Conservation (phyloP, 92 coral and sea anemone species). For the Siderastrea radians region DNA sequence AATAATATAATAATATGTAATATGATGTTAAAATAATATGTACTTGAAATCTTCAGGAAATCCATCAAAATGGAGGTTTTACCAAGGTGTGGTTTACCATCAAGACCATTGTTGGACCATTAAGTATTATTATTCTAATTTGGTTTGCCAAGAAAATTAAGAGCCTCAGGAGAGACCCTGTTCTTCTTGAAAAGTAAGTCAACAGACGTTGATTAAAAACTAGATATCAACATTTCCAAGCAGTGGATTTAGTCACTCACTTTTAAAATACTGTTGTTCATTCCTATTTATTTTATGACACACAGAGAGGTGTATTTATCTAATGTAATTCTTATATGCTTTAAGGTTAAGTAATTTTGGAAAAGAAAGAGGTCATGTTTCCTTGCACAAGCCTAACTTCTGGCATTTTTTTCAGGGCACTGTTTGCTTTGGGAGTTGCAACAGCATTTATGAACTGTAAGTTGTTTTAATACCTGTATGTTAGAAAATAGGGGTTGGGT, state of each 20-base stretch:
- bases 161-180: conserved; percentile 67
- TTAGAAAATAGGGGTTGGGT: no score
- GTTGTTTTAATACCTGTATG: conserved; percentile 9
- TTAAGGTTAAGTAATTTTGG: no score
- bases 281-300: no score
- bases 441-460: conserved; percentile 83
- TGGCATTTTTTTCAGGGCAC: conserved; percentile 54
- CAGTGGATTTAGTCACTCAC: no score
- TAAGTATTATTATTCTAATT: conserved; percentile 74
- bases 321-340: no score
- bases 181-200: conserved; percentile 91
- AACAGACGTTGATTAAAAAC: neutral
- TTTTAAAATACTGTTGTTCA: no score
- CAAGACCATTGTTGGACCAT: conserved; percentile 84
- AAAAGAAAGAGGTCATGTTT: no score
- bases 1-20: no score
- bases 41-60: conserved; percentile 71
- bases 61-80: conserved; percentile 99
- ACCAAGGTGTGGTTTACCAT: conserved; percentile 91
- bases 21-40: neutral
- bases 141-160: conserved; percentile 90
- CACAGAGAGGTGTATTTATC: no score
- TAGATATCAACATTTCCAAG: no score
- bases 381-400: neutral
- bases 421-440: conserved; percentile 74